These are phyloP conservation scores for Orchesellides sinensis DNA, from an alignment of 2,888 invertebrate species.

Conservation along the genomic window DNA sequence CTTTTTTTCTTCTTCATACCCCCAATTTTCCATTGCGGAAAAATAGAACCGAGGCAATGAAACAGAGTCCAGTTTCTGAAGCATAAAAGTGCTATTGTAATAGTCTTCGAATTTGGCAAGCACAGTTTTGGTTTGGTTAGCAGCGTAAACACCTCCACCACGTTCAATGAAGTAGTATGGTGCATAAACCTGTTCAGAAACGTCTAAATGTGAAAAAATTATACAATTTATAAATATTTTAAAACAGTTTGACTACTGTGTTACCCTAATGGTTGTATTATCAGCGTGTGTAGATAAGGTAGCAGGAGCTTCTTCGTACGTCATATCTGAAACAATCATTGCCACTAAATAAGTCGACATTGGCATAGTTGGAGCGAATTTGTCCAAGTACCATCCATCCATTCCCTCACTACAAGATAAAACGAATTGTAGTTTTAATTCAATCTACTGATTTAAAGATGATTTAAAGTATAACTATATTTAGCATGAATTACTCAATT, in stretches of 20 bases:
- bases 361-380: conserved; percentile 87
- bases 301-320: conserved; percentile 55
- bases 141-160: conserved; percentile 67
- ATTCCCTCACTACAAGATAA: conserved; percentile 52
- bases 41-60: conserved; percentile 69
- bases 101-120: conserved; percentile 85
- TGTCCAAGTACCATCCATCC: conserved; percentile 81
- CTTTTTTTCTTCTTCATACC: no score
- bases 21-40: conserved; percentile 71
- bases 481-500: background rate
- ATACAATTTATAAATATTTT: no score
- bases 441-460: background rate
- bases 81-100: conserved; percentile 85
- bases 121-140: conserved; percentile 79
- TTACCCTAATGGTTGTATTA: conserved; percentile 35
- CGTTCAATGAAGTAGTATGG: conserved; percentile 64
- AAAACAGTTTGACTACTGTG: background rate
- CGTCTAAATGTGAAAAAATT: background rate
- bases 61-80: conserved; percentile 76
- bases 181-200: conserved; percentile 67
- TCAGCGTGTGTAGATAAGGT: conserved; percentile 14
- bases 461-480: background rate
- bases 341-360: conserved; percentile 97
- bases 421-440: background rate
- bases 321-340: conserved; percentile 94